phyloP scores from a whole-genome alignment of 1,140 invertebrate genomes.

The Oppia nitens region DNA sequence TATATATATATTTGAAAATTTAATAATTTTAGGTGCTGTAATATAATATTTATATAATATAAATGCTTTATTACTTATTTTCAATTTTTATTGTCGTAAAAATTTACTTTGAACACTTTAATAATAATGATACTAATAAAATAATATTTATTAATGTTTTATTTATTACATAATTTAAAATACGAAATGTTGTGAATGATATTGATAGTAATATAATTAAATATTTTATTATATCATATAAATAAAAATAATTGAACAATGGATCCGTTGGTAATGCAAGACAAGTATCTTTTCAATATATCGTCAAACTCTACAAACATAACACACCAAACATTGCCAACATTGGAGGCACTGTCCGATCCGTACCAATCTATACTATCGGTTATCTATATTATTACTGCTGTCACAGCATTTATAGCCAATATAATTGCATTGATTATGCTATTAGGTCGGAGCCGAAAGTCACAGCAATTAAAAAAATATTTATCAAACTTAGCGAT shows the following conservation, averaged over 20 bases:
- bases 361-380: constrained; percentile 25
- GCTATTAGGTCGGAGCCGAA: constrained; percentile 26
- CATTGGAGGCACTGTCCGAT: constrained; percentile 17
- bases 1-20: too few relatives aligned
- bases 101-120: too few relatives aligned
- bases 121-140: too few relatives aligned
- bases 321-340: background rate
- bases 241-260: background rate
- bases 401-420: constrained; percentile 26
- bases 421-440: constrained; percentile 30
- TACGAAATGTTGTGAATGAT: too few relatives aligned
- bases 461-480: constrained; percentile 25
- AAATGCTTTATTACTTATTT: too few relatives aligned
- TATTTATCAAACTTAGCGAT: constrained; percentile 32
- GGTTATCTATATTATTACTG: constrained; percentile 28
- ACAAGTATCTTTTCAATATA: background rate
- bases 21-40: too few relatives aligned
- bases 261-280: background rate
- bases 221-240: too few relatives aligned
- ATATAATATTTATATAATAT: too few relatives aligned
- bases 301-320: background rate
- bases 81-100: too few relatives aligned
- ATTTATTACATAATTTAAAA: too few relatives aligned
- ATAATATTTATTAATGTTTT: too few relatives aligned
- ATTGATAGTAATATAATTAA: too few relatives aligned